Percentiles rank a stretch among this genome's conserved stretches.
phyloP scores from a whole-genome alignment of 1,140 invertebrate species.

The Lasioglossum baleicum region DNA sequence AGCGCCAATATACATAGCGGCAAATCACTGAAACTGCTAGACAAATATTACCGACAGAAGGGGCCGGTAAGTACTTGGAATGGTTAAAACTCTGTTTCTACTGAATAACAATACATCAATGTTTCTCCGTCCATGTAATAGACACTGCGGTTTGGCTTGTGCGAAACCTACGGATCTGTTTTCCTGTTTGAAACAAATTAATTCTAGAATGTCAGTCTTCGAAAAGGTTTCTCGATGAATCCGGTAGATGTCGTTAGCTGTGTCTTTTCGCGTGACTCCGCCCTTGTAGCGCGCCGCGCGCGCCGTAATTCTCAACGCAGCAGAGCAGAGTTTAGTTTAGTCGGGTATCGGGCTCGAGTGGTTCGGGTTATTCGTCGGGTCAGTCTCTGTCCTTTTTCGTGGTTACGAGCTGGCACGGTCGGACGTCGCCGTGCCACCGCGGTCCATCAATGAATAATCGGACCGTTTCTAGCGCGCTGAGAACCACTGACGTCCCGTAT shows the following conservation, averaged over 20 bases:
- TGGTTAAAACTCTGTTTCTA: too few species aligned
- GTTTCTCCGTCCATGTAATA: too few species aligned
- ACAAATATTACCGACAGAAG: too few species aligned
- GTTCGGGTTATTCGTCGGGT: background rate
- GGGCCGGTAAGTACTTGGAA: too few species aligned
- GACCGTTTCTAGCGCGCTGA: background rate
- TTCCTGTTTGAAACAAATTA: too few species aligned
- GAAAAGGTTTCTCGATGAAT: background rate
- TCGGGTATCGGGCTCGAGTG: conserved; percentile 14
- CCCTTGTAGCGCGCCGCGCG: conserved; percentile 21
- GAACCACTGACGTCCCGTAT: conserved; percentile 42
- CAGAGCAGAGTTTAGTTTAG: conserved; percentile 10
- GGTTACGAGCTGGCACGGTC: background rate
- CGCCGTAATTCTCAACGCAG: background rate
- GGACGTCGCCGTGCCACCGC: background rate
- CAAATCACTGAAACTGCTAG: too few species aligned
- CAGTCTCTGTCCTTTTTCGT: background rate
- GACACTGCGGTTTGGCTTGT: too few species aligned
- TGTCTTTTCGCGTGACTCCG: conserved; percentile 14
- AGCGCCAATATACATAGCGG: too few species aligned
- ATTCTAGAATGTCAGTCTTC: too few species aligned
- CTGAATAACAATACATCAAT: too few species aligned
- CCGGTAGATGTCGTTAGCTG: conserved; percentile 9
- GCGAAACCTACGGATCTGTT: too few species aligned
- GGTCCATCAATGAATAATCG: conserved; percentile 20